Conservation (phyloP, 2,888 invertebrate genomes). For the Crematogaster levior region DNA sequence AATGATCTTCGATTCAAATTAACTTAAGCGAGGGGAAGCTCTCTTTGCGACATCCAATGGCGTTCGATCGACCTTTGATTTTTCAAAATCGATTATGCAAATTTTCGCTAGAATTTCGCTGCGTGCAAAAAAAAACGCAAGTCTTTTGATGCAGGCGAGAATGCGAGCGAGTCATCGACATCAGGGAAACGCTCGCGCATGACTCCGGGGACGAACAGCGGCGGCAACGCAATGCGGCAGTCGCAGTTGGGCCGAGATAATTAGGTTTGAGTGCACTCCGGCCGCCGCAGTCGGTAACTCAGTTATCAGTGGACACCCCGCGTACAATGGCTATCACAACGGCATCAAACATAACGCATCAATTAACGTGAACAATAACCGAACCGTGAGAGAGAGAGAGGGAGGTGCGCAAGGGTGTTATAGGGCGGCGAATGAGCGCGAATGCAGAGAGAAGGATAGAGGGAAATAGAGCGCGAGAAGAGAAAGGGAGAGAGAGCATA, state of each 20-base stretch:
- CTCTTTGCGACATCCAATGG: neutral
- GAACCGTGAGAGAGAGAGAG: slow-evolving; percentile 73
- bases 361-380: slow-evolving; percentile 86
- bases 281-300: slow-evolving; percentile 85
- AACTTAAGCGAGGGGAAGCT: neutral
- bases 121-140: neutral
- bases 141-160: slow-evolving; percentile 25
- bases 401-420: slow-evolving; percentile 49
- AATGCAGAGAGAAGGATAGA: slow-evolving; percentile 73
- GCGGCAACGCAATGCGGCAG: slow-evolving; percentile 83
- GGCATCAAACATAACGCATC: slow-evolving; percentile 86
- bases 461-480: neutral
- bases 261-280: slow-evolving; percentile 86
- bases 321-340: slow-evolving; percentile 85
- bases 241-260: slow-evolving; percentile 85
- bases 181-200: slow-evolving; percentile 51
- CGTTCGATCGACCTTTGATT: too few relatives aligned
- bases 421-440: slow-evolving; percentile 26
- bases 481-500: slow-evolving; percentile 56
- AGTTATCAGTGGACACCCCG: slow-evolving; percentile 86
- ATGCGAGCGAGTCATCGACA: slow-evolving; percentile 42
- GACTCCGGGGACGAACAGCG: slow-evolving; percentile 58
- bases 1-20: neutral
- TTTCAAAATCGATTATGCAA: too few relatives aligned
- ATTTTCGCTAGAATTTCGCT: neutral